phyloP scores from a whole-genome alignment of 2,888 invertebrate species.

The Heteromurus nitidus region DNA sequence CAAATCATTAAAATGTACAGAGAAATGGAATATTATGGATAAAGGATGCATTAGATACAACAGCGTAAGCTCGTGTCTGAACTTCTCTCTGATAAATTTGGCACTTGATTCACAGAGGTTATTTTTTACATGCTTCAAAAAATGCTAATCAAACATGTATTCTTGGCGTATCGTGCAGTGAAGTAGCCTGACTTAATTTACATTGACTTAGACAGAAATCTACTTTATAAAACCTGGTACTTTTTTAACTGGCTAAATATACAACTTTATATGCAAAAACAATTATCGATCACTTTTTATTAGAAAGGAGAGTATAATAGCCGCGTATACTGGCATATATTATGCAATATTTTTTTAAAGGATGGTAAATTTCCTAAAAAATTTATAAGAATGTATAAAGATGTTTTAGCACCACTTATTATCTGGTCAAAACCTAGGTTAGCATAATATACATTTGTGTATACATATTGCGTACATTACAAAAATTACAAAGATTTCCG shows the following conservation, averaged over 20 bases:
- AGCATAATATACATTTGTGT: not conserved
- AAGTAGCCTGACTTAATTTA: not conserved
- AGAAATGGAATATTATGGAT: no score
- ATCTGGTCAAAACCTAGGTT: not conserved
- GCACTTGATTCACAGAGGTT: conserved; percentile 1
- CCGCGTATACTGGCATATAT: no score
- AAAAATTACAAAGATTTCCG: conserved; percentile 33
- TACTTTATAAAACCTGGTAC: not conserved
- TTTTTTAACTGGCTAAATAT: not conserved
- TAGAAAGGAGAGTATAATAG: no score
- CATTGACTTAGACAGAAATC: conserved; percentile 28
- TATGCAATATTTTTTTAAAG: no score
- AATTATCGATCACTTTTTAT: no score
- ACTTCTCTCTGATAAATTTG: not conserved
- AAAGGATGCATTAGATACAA: not conserved
- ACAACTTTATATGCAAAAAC: no score
- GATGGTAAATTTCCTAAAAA: no score
- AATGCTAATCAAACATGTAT: not conserved
- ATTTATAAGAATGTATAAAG: no score
- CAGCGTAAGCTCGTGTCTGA: not conserved
- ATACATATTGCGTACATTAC: not conserved
- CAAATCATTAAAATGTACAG: no score
- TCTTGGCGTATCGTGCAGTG: not conserved
- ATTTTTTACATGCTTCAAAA: conserved; percentile 3
- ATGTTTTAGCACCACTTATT: conserved; percentile 20